Percentiles rank a stretch among this genome's conserved stretches.
These are phyloP conservation scores for Megastigmus dorsalis DNA, from an alignment of 2,888 invertebrate species.

Conservation along the genomic window DNA sequence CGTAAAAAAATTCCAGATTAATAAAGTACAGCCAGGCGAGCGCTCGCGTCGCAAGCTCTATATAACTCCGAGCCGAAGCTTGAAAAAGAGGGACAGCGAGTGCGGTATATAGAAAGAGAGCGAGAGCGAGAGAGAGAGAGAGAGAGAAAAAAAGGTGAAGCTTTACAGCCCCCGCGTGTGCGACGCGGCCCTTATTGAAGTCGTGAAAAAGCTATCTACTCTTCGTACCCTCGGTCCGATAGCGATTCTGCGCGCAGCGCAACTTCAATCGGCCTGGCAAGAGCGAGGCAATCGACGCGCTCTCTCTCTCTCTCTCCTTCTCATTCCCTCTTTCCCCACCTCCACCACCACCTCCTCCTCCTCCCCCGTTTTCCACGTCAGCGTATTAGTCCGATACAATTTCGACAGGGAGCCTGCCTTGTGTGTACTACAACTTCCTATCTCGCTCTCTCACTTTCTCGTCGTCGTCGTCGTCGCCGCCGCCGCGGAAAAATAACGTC, in stretches of 20 bases:
- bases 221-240: background rate
- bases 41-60: background rate
- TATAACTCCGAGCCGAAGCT: no score
- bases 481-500: background rate
- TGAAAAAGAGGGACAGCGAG: no score
- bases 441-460: no score
- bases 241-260: no score
- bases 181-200: conserved; percentile 38
- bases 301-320: background rate
- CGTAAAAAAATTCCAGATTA: conserved; percentile 17
- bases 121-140: no score
- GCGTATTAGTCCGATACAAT: conserved; percentile 45
- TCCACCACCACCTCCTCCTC: no score
- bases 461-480: no score
- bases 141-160: conserved; percentile 12
- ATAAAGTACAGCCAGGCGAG: conserved; percentile 18
- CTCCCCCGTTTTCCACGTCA: background rate
- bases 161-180: background rate
- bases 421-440: no score
- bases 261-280: conserved; percentile 37
- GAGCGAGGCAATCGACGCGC: conserved; percentile 29
- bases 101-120: no score
- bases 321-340: background rate
- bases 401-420: no score
- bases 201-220: conserved; percentile 42